Evolutionary conservation across 2,113 vertebrate genomes (phyloP).

Genomic region (Eudorcas thomsonii): DNA sequence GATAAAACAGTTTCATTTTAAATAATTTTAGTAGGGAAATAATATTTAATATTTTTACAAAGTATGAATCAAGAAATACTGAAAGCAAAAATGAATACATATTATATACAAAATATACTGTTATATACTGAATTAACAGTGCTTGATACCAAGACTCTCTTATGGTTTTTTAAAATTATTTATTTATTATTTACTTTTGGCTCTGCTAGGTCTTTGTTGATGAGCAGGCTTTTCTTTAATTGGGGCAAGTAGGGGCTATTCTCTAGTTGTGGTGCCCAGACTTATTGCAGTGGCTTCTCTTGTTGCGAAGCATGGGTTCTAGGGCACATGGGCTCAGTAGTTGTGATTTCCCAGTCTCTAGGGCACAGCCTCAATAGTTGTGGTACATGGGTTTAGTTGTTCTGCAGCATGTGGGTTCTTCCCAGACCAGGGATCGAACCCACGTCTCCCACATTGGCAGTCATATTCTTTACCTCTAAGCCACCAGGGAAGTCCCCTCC

Average conservation of each 20-base stretch:
- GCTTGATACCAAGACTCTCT: neutral
- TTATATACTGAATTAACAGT: neutral
- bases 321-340: neutral
- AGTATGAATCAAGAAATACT: neutral
- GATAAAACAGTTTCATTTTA: neutral
- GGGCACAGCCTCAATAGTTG: neutral
- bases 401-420: neutral
- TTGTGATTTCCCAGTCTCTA: neutral
- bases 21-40: neutral
- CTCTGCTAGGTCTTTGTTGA: neutral
- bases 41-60: neutral
- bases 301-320: neutral
- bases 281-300: neutral
- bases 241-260: neutral
- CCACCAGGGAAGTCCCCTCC: neutral
- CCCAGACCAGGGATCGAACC: neutral
- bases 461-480: neutral
- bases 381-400: neutral
- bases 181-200: neutral
- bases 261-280: neutral
- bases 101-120: neutral
- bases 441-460: rapidly evolving
- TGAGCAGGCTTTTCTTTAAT: neutral
- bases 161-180: neutral
- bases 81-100: neutral